phyloP scores from a whole-genome alignment of 2,113 vertebrate genomes.

The Gymnogyps californianus region DNA sequence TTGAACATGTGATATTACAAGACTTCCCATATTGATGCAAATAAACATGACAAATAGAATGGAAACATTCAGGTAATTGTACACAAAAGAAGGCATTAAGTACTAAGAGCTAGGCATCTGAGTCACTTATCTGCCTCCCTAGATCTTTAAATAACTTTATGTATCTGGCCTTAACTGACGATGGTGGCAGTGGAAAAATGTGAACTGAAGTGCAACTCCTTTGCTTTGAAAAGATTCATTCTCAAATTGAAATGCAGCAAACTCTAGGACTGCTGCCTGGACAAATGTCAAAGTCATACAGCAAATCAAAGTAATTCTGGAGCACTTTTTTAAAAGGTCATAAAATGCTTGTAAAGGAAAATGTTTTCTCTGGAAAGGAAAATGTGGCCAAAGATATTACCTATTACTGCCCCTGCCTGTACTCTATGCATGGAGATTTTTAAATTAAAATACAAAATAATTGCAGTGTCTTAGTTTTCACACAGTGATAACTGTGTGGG shows the following conservation, averaged over 20 bases:
- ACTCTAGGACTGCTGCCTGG: background rate
- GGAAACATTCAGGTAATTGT: background rate
- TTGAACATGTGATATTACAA: background rate
- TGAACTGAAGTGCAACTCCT: background rate
- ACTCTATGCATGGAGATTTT: background rate
- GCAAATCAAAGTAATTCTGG: background rate
- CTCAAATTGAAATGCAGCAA: background rate
- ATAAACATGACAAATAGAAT: background rate
- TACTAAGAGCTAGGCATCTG: background rate
- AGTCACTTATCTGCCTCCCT: background rate
- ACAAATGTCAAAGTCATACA: background rate
- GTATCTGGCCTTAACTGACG: background rate
- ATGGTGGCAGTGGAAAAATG: background rate
- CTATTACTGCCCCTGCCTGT: background rate
- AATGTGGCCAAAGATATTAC: background rate
- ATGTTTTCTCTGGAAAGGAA: background rate
- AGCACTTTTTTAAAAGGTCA: background rate
- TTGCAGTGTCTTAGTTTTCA: background rate
- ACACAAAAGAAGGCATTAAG: background rate
- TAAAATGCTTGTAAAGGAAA: background rate
- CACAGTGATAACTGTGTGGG: background rate
- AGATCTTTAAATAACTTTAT: background rate
- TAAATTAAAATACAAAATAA: background rate
- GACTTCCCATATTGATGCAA: background rate
- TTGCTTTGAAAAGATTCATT: background rate